Base-by-base conservation (phyloP, 2,888 invertebrate genomes). In the Yponomeuta sedellus region DNA sequence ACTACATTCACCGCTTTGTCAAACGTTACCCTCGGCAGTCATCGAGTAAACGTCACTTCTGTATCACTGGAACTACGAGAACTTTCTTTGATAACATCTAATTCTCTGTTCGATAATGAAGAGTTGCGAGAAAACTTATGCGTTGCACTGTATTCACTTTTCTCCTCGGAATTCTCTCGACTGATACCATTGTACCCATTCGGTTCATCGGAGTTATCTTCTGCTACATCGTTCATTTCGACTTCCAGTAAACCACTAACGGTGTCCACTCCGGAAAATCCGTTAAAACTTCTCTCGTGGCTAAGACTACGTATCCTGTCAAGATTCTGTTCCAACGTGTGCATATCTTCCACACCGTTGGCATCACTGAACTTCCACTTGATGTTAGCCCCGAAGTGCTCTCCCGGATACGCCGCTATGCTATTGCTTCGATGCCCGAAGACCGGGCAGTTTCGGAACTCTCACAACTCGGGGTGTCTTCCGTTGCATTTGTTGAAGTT, bases 391-490 rank as follows among this genome's bases (percentile, higher is more conserved):
- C 86, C 90, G 73, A 92, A 91, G 75, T 88, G 88, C 77, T 91
- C 92, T n/a, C 88, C 86, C 6, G 91, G 88, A 73, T 89, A 91
- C 74, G 90, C 81, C 63, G 88, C 83, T 79, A 91, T 80, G 73
- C 91, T 91, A 84, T 91, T 91, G 72, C 91, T 92, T 84, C 91
- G 90, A 75, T 91, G 91, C 82, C 91, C 91, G 85, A 88, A 86
- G 70, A 90, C 85, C 87, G 90, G 91, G 76, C 91, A 91, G 72
- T 88, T 88, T 75, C 85, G 87, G 78, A 81, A 92, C 71, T 92
- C 92, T 92, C 92, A 92, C 91, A 92, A 92, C 71, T 92, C 91
- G 66, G 90, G 89, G 72, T 91, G 91, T 69, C 91, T 78, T 22
- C 89, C 88, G 68, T 90, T 92, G 75, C 91, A 92, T 73, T 91